Evolutionary conservation across 1,140 invertebrate genomes (phyloP).

Genomic region (Aphelinus atriplicis): DNA sequence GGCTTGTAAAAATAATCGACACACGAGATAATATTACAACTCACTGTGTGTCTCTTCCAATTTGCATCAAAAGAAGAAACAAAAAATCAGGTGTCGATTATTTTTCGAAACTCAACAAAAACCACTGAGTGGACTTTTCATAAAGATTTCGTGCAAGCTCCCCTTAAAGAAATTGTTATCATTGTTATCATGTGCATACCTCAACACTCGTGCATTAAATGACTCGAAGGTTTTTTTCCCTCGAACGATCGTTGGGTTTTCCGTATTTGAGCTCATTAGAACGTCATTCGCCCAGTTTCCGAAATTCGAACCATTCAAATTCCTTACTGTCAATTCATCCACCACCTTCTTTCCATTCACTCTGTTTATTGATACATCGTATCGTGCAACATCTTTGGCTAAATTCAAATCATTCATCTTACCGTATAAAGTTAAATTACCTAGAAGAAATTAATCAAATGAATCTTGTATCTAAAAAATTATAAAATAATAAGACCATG

Average conservation of each 20-base stretch:
- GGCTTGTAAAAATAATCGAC: too few relatives aligned
- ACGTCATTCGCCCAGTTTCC: conserved; percentile 37
- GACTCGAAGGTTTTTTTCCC: conserved; percentile 49
- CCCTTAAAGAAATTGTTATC: too few relatives aligned
- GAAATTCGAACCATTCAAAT: conserved; percentile 51
- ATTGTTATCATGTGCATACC: conserved; percentile 36
- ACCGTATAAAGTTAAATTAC: conserved; percentile 36
- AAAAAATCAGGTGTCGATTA: too few relatives aligned
- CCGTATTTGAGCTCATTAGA: conserved; percentile 36
- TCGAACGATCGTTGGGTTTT: conserved; percentile 39
- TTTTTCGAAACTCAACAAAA: too few relatives aligned
- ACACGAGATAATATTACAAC: too few relatives aligned
- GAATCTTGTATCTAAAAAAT: conserved; percentile 8
- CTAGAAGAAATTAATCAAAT: conserved; percentile 36
- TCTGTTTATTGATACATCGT: conserved; percentile 43
- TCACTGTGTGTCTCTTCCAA: too few relatives aligned
- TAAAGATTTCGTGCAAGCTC: too few relatives aligned
- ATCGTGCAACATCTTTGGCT: conserved; percentile 48
- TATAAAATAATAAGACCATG: conserved; percentile 6
- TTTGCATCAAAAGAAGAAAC: too few relatives aligned
- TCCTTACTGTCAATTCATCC: conserved; percentile 32
- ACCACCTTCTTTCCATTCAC: conserved; percentile 50
- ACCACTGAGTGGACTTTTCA: too few relatives aligned
- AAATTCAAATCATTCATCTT: conserved; percentile 53
- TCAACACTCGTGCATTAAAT: conserved; percentile 42